These are phyloP conservation scores for Pleuronectes platessa DNA, from an alignment of 2,113 vertebrate species.

Conservation along the genomic window DNA sequence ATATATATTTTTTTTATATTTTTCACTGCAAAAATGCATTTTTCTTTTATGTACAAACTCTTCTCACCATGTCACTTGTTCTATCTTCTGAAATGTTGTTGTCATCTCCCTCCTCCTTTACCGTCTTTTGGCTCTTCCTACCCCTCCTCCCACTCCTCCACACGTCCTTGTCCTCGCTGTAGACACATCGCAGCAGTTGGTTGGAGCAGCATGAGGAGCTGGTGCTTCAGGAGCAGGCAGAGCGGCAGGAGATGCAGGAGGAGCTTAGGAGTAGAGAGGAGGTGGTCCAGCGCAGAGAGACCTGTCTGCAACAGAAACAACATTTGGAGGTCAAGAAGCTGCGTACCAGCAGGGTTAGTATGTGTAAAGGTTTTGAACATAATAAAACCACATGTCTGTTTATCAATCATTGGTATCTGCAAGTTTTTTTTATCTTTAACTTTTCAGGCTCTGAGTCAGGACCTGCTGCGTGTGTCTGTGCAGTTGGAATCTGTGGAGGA, in stretches of 20 bases:
- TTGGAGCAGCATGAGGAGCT: conserved; percentile 90
- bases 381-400: background rate
- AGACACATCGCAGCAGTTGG: conserved; percentile 83
- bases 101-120: background rate
- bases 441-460: conserved; percentile 85
- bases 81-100: background rate
- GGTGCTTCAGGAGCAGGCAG: conserved; percentile 85
- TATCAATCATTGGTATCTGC: background rate
- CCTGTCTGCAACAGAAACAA: conserved; percentile 85
- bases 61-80: background rate
- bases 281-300: conserved; percentile 85
- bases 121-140: background rate
- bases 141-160: background rate
- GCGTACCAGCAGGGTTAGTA: conserved; percentile 87
- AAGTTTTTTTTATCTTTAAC: background rate
- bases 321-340: conserved; percentile 89
- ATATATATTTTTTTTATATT: background rate
- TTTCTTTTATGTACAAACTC: background rate
- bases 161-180: conserved; percentile 52
- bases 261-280: conserved; percentile 89
- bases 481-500: conserved; percentile 84
- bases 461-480: conserved; percentile 85
- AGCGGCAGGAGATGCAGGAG: conserved; percentile 86
- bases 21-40: background rate
- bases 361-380: conserved; percentile 1